These are phyloP conservation scores for Notarius quadriscutis DNA, from an alignment of 2,113 vertebrate genomes.

Conservation along the genomic window DNA sequence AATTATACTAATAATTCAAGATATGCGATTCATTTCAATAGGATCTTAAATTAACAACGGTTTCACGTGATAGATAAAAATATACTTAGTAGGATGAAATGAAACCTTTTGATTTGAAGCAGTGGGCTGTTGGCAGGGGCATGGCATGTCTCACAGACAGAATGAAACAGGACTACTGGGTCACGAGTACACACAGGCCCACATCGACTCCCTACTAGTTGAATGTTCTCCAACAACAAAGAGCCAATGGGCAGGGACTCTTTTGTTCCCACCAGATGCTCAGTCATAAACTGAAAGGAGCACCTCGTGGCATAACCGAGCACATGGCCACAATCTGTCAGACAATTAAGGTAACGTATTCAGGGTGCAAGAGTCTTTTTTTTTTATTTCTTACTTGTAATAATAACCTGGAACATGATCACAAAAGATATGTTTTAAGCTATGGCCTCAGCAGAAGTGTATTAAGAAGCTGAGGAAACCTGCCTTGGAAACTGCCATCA, in stretches of 20 bases:
- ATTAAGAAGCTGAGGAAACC: background rate
- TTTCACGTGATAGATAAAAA: background rate
- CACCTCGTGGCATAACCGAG: conserved; percentile 55
- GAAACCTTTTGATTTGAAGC: conserved; percentile 2
- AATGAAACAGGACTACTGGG: conserved; percentile 42
- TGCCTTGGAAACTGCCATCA: background rate
- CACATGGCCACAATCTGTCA: conserved; percentile 37
- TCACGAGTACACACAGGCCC: conserved; percentile 28
- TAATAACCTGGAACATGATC: background rate
- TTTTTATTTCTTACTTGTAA: background rate
- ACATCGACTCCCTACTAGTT: conserved; percentile 71
- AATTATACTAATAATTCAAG: background rate
- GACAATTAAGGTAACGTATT: background rate
- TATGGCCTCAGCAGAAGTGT: background rate
- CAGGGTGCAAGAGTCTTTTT: background rate
- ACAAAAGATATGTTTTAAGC: background rate
- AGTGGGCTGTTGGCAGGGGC: conserved; percentile 4
- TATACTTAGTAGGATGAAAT: conserved; percentile 36
- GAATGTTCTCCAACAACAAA: conserved; percentile 54
- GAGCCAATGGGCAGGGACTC: conserved; percentile 54
- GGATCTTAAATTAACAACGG: background rate
- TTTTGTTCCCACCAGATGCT: conserved; percentile 74
- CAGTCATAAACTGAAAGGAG: conserved; percentile 44
- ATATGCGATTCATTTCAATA: background rate
- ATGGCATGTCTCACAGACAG: conserved; percentile 5